Evolutionary conservation across 2,113 vertebrate genomes (phyloP).

Genomic region (Bubo scandiacus): DNA sequence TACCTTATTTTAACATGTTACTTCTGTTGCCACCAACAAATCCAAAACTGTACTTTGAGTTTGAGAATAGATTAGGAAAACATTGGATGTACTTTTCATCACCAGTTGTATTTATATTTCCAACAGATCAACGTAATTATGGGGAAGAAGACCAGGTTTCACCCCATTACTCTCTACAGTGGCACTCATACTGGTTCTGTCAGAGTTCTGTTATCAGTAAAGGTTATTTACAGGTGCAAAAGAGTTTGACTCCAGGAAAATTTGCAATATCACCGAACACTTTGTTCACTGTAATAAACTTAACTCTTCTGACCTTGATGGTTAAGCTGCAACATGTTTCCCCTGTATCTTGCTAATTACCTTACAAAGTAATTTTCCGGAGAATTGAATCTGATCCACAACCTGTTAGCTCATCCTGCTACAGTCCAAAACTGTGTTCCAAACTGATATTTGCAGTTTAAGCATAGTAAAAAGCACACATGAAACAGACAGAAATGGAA

Average conservation of each 20-base stretch:
- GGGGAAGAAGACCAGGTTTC: neutral
- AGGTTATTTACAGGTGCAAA: neutral
- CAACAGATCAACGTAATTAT: neutral
- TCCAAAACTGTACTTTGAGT: neutral
- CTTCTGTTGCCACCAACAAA: neutral
- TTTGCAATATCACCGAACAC: neutral
- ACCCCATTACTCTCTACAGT: neutral
- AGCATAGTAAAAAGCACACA: neutral
- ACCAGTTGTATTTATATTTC: neutral
- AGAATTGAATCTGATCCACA: neutral
- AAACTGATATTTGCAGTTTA: neutral
- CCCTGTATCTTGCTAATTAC: neutral
- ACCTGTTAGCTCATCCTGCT: neutral
- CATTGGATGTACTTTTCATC: neutral
- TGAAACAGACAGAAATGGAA: neutral
- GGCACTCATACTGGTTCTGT: neutral
- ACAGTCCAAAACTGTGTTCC: neutral
- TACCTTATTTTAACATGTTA: neutral
- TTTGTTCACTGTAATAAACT: neutral
- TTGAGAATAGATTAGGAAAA: neutral
- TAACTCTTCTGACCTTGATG: neutral
- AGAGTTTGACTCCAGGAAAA: neutral
- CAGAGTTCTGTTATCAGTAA: neutral
- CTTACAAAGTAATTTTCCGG: neutral
- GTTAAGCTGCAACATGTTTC: neutral